These are phyloP conservation scores for Neomonachus schauinslandi DNA, from an alignment of 2,113 vertebrate species.

Conservation along the genomic window DNA sequence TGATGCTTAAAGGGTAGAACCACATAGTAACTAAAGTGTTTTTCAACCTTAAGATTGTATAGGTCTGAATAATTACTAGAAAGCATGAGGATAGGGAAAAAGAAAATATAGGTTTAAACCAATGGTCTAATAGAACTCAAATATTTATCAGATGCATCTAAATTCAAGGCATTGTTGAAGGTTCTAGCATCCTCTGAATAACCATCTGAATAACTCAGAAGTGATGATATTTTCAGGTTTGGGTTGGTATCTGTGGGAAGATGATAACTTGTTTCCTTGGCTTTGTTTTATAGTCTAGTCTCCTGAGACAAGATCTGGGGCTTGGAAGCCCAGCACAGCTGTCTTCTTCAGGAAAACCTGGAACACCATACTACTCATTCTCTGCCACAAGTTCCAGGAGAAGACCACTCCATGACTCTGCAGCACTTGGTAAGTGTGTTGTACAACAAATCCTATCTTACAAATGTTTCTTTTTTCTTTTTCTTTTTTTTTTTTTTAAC, in stretches of 20 bases:
- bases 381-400: constrained; percentile 93
- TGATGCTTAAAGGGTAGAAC: background rate
- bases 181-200: background rate
- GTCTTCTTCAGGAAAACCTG: constrained; percentile 92
- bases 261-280: constrained; percentile 61
- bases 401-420: constrained; percentile 92
- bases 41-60: constrained; percentile 12
- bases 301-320: constrained; percentile 90
- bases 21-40: background rate
- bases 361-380: constrained; percentile 92
- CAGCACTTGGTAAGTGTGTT: constrained; percentile 90
- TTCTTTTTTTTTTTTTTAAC: background rate
- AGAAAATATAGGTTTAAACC: background rate
- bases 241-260: background rate
- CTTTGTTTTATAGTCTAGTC: constrained; percentile 88
- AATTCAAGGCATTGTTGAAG: background rate
- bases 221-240: background rate
- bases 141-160: background rate
- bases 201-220: constrained; percentile 8
- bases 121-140: background rate
- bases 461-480: background rate
- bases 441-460: background rate
- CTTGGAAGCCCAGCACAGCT: constrained; percentile 92
- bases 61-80: background rate
- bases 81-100: background rate